Base-by-base conservation (phyloP, 1,140 invertebrate species). In the Popillia japonica region DNA sequence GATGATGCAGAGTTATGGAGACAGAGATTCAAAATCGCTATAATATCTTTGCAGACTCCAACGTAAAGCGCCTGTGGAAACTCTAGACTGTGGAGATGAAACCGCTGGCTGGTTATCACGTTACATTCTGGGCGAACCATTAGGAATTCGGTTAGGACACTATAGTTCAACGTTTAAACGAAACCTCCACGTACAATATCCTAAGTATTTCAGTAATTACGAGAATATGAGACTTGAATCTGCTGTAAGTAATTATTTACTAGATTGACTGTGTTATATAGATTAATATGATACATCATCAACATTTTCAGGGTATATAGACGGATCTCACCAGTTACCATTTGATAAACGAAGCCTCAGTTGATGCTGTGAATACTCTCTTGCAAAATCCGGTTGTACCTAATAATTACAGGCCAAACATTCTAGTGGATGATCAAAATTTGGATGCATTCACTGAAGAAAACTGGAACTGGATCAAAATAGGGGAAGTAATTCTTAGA, bases 401-500 rank as follows among this genome's bases (percentile, higher is more conserved):
- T 6, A 81, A 90, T 75, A 86, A 90, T 76, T 94, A 94, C 83
- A 87, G 93, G 48, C 90, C 91, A 0, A 94, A 93, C 85, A 91
- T 94, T 78, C 87, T 94, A 0, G 87, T 94, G 7, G 89, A 90
- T 81, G 92, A 92, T 0, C 77, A 82, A 6, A 42, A 79, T 0
- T 85, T 90, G 0, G 80, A 87, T 22, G 82, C 92, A 2, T 93
- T 90, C 81, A 91, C 90, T 4, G 93, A 95, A 86, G 92, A 94
- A 79, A 85, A 87, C 14, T 94, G 92, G 92, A 89, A 91, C 44
- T 93, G 90, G 87, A 84, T 94, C 17, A 93, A 92, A 87, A 92
- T 94, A 76, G 92, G 92, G 2, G 81, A 87, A 55, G 87, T 88
- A 0, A 81, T 92, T 27, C 90, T 93, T 78, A 88, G 90, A 83